Percentiles rank a stretch among this genome's conserved stretches.
Evolutionary conservation across 2,113 vertebrate genomes (phyloP).

Genomic region (Phocoena sinus): DNA sequence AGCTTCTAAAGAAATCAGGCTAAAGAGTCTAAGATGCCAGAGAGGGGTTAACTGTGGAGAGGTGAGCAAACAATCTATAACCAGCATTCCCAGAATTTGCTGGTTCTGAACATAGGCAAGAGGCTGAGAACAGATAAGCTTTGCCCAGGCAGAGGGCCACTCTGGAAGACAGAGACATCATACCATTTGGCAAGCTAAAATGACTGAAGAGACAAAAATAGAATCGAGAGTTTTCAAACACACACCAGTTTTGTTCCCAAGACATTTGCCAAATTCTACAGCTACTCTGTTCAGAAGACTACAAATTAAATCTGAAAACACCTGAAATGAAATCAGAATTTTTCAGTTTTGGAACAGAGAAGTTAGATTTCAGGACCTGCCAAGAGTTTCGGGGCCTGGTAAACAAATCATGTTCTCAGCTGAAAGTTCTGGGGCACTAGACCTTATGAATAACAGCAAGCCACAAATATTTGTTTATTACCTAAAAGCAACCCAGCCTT

Average conservation of each 20-base stretch:
- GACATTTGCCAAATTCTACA: not conserved
- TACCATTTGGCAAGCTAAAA: not conserved
- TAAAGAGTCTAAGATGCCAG: not conserved
- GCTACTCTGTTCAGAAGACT: not conserved
- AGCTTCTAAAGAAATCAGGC: not conserved
- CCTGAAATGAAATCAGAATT: not conserved
- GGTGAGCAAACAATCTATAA: not conserved
- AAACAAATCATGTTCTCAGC: not conserved
- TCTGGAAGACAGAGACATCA: not conserved
- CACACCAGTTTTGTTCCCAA: not conserved
- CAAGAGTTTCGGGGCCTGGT: not conserved
- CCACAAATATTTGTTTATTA: not conserved
- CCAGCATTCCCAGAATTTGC: not conserved
- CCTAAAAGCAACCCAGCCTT: not conserved
- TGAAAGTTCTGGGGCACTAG: not conserved
- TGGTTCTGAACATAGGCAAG: not conserved
- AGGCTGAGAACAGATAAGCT: not conserved
- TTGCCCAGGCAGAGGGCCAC: not conserved
- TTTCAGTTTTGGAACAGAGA: not conserved
- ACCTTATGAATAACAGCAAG: not conserved
- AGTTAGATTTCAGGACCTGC: not conserved
- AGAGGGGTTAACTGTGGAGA: not conserved
- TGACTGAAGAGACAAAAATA: not conserved
- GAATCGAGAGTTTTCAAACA: not conserved
- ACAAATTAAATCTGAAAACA: not conserved